Evolutionary conservation across 2,888 invertebrate species (phyloP).

Genomic region (Acheta domesticus): DNA sequence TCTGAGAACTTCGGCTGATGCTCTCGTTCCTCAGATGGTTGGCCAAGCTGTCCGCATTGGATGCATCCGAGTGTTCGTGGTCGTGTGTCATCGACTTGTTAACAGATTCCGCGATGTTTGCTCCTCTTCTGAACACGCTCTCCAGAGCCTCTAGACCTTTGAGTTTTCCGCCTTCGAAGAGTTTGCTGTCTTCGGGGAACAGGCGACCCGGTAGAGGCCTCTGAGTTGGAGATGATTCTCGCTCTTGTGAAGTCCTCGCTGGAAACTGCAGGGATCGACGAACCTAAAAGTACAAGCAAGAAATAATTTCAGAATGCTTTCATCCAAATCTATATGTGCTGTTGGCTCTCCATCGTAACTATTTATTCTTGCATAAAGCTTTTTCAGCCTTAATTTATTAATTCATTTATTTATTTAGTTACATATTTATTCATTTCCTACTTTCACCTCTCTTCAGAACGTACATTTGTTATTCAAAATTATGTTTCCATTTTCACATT

Average conservation of each 20-base stretch:
- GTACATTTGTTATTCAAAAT: no score
- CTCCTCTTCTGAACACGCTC: constrained; percentile 28
- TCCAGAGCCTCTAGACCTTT: constrained; percentile 32
- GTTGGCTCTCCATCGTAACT: no score
- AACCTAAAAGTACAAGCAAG: constrained; percentile 53
- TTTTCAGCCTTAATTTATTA: no score
- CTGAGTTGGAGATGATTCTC: neutral
- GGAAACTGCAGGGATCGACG: constrained; percentile 66
- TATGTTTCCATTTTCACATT: no score
- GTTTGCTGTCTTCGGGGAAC: constrained; percentile 28
- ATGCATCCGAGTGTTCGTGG: constrained; percentile 19
- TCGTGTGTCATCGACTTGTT: constrained; percentile 27
- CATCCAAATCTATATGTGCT: no score
- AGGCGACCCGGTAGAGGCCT: constrained; percentile 18
- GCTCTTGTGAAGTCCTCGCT: neutral
- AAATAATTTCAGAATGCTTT: no score
- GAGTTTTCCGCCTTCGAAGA: constrained; percentile 21
- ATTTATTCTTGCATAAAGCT: no score
- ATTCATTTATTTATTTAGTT: no score
- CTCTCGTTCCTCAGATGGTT: constrained; percentile 20
- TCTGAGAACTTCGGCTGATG: neutral
- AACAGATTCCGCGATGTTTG: constrained; percentile 28
- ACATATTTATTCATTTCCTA: no score
- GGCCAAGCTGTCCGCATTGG: constrained; percentile 20
- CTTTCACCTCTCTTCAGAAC: no score